Evolutionary conservation across 1,140 invertebrate genomes (phyloP).

Genomic region (Leucophenga varia): DNA sequence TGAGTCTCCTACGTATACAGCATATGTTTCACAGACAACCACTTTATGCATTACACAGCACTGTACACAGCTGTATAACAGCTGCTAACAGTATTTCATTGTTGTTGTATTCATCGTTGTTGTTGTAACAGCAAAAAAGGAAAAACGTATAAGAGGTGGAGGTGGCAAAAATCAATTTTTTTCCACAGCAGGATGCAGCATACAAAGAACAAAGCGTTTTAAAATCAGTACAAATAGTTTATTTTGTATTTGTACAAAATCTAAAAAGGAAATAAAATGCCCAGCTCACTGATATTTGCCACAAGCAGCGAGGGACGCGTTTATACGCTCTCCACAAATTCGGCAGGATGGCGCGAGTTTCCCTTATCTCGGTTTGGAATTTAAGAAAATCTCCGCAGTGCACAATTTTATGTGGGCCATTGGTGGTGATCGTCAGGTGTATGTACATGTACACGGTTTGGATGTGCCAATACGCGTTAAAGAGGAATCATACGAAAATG

Average conservation of each 20-base stretch:
- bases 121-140: too few species aligned
- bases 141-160: too few species aligned
- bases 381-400: conserved; percentile 82
- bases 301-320: conserved; percentile 86
- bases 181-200: background rate
- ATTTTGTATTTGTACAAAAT: background rate
- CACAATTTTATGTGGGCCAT: conserved; percentile 87
- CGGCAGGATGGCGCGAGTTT: conserved; percentile 80
- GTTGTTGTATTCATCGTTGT: too few species aligned
- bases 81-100: too few species aligned
- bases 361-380: conserved; percentile 80
- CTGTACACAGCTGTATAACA: too few species aligned
- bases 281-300: conserved; percentile 77
- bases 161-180: background rate
- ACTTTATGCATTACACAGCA: too few species aligned
- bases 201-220: background rate
- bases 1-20: too few species aligned
- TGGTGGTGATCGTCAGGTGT: conserved; percentile 87
- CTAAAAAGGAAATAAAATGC: conserved; percentile 57
- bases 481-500: conserved; percentile 91
- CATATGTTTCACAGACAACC: too few species aligned
- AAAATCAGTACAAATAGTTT: background rate
- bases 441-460: conserved; percentile 83
- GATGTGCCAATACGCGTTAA: conserved; percentile 87
- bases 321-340: conserved; percentile 75